These are phyloP conservation scores for Neoitamus cyanurus DNA, from an alignment of 2,888 invertebrate genomes.

Conservation along the genomic window DNA sequence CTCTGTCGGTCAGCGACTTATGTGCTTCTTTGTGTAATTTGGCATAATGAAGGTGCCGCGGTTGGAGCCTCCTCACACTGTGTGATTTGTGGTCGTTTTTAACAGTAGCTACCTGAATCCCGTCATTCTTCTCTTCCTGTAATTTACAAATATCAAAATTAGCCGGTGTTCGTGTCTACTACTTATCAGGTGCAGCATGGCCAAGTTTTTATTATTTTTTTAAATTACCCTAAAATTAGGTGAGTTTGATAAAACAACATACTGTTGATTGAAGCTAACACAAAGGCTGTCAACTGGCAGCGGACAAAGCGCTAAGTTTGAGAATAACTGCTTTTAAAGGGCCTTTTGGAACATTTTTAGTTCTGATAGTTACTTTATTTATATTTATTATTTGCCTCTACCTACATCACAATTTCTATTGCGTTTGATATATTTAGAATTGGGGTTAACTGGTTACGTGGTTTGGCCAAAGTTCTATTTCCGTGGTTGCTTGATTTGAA, in stretches of 20 bases:
- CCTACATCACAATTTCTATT: too few species aligned
- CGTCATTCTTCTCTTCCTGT: neutral
- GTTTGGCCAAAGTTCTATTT: too few species aligned
- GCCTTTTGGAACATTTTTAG: too few species aligned
- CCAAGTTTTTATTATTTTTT: neutral
- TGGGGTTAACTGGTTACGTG: too few species aligned
- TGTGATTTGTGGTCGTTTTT: constrained; percentile 34
- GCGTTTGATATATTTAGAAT: too few species aligned
- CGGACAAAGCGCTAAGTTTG: too few species aligned
- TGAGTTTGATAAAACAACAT: neutral
- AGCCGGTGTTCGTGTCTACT: neutral
- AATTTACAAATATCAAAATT: neutral
- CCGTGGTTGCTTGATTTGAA: too few species aligned
- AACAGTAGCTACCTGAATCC: constrained; percentile 5
- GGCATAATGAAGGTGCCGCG: constrained; percentile 32
- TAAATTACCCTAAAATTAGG: neutral
- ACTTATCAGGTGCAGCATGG: neutral
- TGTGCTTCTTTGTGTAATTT: constrained; percentile 16
- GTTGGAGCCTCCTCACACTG: neutral
- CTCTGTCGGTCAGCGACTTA: constrained; percentile 9
- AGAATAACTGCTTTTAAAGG: too few species aligned
- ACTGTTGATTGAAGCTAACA: neutral
- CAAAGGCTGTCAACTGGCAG: too few species aligned
- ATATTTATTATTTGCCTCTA: too few species aligned
- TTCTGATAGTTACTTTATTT: too few species aligned